Conservation (phyloP, 2,113 vertebrate species). For the Larimichthys polyactis region DNA sequence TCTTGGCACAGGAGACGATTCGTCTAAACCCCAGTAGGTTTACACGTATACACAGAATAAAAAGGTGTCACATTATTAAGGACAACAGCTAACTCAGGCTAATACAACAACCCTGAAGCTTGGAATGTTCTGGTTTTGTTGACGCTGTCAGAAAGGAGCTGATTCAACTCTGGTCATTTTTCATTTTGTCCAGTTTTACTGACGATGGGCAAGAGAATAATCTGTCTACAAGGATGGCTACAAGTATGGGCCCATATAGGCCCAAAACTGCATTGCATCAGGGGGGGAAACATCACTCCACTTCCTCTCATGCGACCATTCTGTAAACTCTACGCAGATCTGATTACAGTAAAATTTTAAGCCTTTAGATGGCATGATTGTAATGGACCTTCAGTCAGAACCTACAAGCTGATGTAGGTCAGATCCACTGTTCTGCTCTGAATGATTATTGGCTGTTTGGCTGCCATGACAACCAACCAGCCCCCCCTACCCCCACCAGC, state of each 20-base stretch:
- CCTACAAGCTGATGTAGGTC: conserved; percentile 37
- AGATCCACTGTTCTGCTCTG: conserved; percentile 30
- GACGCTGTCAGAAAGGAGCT: too few relatives aligned
- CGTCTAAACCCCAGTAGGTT: too few relatives aligned
- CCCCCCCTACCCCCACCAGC: background rate
- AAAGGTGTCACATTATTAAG: too few relatives aligned
- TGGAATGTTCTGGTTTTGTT: too few relatives aligned
- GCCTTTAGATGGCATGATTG: background rate
- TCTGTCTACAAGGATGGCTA: too few relatives aligned
- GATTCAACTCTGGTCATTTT: too few relatives aligned
- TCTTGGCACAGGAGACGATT: too few relatives aligned
- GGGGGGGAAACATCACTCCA: background rate
- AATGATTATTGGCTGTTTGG: conserved; percentile 48
- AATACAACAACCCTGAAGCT: too few relatives aligned
- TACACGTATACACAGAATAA: too few relatives aligned
- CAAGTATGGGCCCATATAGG: background rate
- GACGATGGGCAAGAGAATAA: background rate
- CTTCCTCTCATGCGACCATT: background rate
- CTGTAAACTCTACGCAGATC: background rate
- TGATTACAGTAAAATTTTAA: background rate
- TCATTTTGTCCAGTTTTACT: background rate
- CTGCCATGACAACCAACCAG: conserved; percentile 52
- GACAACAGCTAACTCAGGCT: too few relatives aligned
- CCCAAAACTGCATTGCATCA: background rate
- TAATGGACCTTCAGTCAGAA: conserved; percentile 36